Evolutionary conservation across 92 coral and sea anemone genomes (phyloP), one percentile per base, ranked within the genome.

Genomic region (Paragorgia papillata): DNA sequence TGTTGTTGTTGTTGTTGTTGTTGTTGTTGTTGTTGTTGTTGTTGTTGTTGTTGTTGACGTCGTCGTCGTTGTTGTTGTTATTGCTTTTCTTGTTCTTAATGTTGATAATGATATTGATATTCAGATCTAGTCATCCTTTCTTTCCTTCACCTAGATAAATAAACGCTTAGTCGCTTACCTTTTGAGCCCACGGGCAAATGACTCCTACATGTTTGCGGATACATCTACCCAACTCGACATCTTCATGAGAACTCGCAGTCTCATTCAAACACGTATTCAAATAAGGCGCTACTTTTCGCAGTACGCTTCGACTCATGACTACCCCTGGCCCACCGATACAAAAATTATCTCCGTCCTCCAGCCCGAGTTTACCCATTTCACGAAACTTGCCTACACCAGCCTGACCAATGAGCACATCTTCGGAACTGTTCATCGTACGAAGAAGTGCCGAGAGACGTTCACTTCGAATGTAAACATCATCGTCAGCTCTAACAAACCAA

Each of bases 321-420:
- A 95, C 88, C 13, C 99, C 99, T 5, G 97, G 97, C 0, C 99
- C 99, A 26, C 99, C 99, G 89, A 95, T 85, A 46, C 99, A 95
- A 73, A 91, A 95, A 70, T 95, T 95, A 43, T 95, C 99, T 0
- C 90, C 92, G 4, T 81, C 81, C 19, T 86, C 91, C 12, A 95
- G 83, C 14, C 96, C 99, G 0, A 95, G 64, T 9, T 76, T 74
- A 5, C 96, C 97, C 18, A 88, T 87, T 37, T 95, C 97, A 18
- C 79, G 86, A 51, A 80, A 77, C 1, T 83, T 86, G 5, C 99
- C 99, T 0, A 91, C 84, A 19, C 99, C 99, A 7, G 97, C 95
- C 62, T 91, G 99, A 12, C 99, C 99, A 19, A 95, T 84, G 48
- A 89, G 83, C 50, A 95, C 62, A 65, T 95, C 97, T 67, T 95